Percentiles rank a stretch among this genome's conserved stretches.
phyloP scores from a whole-genome alignment of 2,888 invertebrate species.

The Cerastis leucographa region DNA sequence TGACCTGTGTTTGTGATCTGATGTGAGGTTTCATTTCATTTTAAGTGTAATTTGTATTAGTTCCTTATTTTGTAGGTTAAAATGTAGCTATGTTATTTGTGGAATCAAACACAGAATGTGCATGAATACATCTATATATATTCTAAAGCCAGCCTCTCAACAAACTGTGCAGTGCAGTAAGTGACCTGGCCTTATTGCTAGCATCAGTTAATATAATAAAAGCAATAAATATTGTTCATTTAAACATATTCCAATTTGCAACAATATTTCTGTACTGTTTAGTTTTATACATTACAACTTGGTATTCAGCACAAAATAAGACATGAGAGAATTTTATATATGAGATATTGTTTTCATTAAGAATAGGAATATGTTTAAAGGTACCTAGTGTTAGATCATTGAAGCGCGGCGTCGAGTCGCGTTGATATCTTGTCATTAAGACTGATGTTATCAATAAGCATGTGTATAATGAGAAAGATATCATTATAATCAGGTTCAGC shows the following conservation, averaged over 20 bases:
- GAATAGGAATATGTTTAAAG: slow-evolving; percentile 80
- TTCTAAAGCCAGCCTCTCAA: slow-evolving; percentile 68
- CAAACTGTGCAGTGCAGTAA: slow-evolving; percentile 67
- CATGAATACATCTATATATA: slow-evolving; percentile 63
- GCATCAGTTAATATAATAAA: slow-evolving; percentile 83
- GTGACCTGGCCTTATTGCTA: slow-evolving; percentile 83
- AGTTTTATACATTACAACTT: slow-evolving; percentile 65
- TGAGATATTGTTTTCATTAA: slow-evolving; percentile 74
- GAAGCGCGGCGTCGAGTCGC: slow-evolving; percentile 74
- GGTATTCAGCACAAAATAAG: slow-evolving; percentile 78
- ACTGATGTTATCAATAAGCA: slow-evolving; percentile 88
- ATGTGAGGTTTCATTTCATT: slow-evolving; percentile 86
- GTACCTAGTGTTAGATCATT: slow-evolving; percentile 78
- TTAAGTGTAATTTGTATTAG: slow-evolving; percentile 88
- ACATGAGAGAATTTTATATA: slow-evolving; percentile 81
- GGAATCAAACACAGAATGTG: slow-evolving; percentile 71
- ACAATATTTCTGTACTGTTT: slow-evolving; percentile 69
- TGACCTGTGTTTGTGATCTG: slow-evolving; percentile 89
- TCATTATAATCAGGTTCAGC: slow-evolving; percentile 68
- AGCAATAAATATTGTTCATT: slow-evolving; percentile 81
- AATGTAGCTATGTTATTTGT: slow-evolving; percentile 80
- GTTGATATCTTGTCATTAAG: slow-evolving; percentile 84
- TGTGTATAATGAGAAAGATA: slow-evolving; percentile 69
- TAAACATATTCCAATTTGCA: slow-evolving; percentile 76
- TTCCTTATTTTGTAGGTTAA: slow-evolving; percentile 89